phyloP scores from a whole-genome alignment of 2,113 vertebrate genomes.

The Entelurus aequoreus region DNA sequence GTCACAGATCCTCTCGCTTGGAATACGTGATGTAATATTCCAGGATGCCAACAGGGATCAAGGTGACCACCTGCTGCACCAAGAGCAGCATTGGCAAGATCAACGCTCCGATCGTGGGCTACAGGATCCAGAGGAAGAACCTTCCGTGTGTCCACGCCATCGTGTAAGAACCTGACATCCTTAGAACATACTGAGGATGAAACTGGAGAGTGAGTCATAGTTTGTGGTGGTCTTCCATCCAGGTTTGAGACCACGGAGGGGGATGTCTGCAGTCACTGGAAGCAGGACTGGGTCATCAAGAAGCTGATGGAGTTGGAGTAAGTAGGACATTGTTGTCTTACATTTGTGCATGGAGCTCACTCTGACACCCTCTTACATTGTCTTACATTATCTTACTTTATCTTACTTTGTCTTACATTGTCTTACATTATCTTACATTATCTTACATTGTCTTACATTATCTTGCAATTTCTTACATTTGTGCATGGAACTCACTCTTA shows the following conservation, averaged over 20 bases:
- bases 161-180: constrained; percentile 40
- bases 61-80: constrained; percentile 48
- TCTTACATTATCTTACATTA: no score
- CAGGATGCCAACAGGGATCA: constrained; percentile 15
- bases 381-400: no score
- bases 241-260: constrained; percentile 53
- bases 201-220: background rate
- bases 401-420: no score
- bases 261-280: constrained; percentile 54
- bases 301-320: constrained; percentile 51
- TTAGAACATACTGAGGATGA: no score
- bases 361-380: no score
- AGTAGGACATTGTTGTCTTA: constrained; percentile 23
- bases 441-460: no score
- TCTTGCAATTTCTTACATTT: no score
- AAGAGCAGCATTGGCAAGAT: constrained; percentile 29
- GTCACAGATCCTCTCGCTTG: constrained; percentile 6
- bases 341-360: no score
- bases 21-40: background rate
- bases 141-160: constrained; percentile 54
- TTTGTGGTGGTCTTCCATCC: background rate
- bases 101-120: constrained; percentile 55
- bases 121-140: constrained; percentile 52
- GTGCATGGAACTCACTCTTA: no score
- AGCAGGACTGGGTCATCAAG: constrained; percentile 41